Conservation (phyloP, 2,797 vertebrate genomes). For the Remorina albescens region DNA sequence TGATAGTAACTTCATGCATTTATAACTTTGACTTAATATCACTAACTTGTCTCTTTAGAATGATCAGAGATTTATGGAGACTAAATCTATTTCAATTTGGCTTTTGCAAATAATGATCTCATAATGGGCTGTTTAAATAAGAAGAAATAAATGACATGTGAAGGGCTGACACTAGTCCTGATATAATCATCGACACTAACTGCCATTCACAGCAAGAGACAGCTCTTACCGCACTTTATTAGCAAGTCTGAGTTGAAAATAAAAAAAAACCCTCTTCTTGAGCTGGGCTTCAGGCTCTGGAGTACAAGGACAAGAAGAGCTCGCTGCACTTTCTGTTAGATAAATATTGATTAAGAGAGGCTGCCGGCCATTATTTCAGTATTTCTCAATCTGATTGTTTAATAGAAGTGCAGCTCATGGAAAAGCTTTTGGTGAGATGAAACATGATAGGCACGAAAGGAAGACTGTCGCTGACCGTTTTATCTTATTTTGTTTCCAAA, state of each 20-base stretch:
- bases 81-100: not conserved
- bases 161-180: conserved; percentile 17
- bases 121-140: conserved; percentile 41
- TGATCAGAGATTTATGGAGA: conserved; percentile 1
- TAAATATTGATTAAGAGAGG: conserved; percentile 55
- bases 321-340: conserved; percentile 30
- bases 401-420: conserved; percentile 40
- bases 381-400: conserved; percentile 42
- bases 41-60: not conserved
- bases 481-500: conserved; percentile 55
- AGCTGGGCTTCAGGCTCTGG: conserved; percentile 15
- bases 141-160: conserved; percentile 30
- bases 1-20: not conserved
- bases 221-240: conserved; percentile 13
- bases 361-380: conserved; percentile 28
- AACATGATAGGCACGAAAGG: conserved; percentile 33
- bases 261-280: not conserved
- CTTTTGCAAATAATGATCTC: conserved; percentile 24
- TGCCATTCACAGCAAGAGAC: conserved; percentile 19
- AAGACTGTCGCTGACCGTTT: conserved; percentile 24
- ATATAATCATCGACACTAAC: conserved; percentile 29
- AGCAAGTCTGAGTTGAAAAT: not conserved
- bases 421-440: conserved; percentile 40
- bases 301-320: conserved; percentile 28
- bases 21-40: not conserved